Base-by-base conservation (phyloP, 2,888 invertebrate genomes). In the Bibio marci region DNA sequence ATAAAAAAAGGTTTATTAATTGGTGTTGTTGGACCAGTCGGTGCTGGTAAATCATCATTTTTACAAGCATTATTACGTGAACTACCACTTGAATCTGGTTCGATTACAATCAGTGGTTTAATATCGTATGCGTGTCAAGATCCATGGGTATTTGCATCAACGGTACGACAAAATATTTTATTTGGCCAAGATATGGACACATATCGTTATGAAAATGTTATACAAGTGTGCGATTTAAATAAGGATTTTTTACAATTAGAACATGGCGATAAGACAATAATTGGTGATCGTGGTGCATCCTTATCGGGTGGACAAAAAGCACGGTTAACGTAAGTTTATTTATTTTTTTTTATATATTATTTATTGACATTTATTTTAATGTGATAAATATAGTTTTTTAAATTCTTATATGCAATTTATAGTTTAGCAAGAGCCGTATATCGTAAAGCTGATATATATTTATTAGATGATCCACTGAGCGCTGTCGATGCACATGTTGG, bases 111-210 rank as follows among this genome's bases (percentile, higher is more conserved):
- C 12, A 66, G 68, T 37, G 87, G 77, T 3, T 63, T 54, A 27
- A 42, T 76, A 12, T 75, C 79, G 19, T 90, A 87, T 57, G 80
- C 83, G 1, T 70, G 79, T 46, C 87, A 88, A 59, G 83, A 88
- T 54, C 73, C 90, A 7, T 91, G 90, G 90, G 71, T 81, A 1
- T 81, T 80, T 54, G 75, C 75, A 2, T 71, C 73, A 13, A 76
- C 80, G 2, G 69, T 91, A 2, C 65, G 80, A 37, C 83, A 87
- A 52, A 91, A 91, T 59, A 85, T 91, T 49, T 57, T 81, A n/a
- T 90, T 91, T 56, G 88, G 88, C 1, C 60, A 45, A 35, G 44
- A 44, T 25, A 43, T 44, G 35, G 50, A 60, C 34, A 50, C 53
- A 41, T 42, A 49, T 5, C 51, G 52, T 8, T 67, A 65, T 47